A percentile compares a stretch with the other conserved stretches of the same genome.
Evolutionary conservation across 2,797 vertebrate species (phyloP).

Genomic region (Paramormyrops hopkinsi): DNA sequence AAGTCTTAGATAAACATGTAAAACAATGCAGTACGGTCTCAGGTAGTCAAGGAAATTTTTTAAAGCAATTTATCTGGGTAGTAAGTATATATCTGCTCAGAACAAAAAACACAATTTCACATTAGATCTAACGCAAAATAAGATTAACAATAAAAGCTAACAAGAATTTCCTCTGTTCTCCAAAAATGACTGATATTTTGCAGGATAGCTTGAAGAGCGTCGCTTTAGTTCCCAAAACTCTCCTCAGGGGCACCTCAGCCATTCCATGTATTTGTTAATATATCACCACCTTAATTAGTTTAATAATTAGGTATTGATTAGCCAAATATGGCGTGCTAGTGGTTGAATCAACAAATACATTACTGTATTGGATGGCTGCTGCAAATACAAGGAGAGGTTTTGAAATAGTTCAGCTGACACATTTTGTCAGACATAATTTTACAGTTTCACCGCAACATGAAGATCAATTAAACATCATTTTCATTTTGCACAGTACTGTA

Average conservation of each 20-base stretch:
- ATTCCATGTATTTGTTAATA: not conserved
- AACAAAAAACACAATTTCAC: not conserved
- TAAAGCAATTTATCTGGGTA: not conserved
- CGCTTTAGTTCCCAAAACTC: not conserved
- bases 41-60: not conserved
- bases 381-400: not conserved
- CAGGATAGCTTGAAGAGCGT: not conserved
- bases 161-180: not conserved
- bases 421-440: not conserved
- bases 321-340: not conserved
- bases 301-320: not conserved
- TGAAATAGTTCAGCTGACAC: not conserved
- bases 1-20: not conserved
- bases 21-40: not conserved
- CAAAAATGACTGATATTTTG: not conserved
- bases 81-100: not conserved
- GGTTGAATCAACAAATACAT: not conserved
- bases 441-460: not conserved
- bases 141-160: not conserved
- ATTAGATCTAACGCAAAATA: not conserved
- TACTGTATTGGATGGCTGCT: not conserved
- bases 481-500: not conserved
- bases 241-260: not conserved
- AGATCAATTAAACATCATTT: not conserved
- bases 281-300: not conserved